Percentiles rank a stretch among this genome's conserved stretches.
phyloP scores from a whole-genome alignment of 2,888 invertebrate genomes.

The Ernsta delagoae region DNA sequence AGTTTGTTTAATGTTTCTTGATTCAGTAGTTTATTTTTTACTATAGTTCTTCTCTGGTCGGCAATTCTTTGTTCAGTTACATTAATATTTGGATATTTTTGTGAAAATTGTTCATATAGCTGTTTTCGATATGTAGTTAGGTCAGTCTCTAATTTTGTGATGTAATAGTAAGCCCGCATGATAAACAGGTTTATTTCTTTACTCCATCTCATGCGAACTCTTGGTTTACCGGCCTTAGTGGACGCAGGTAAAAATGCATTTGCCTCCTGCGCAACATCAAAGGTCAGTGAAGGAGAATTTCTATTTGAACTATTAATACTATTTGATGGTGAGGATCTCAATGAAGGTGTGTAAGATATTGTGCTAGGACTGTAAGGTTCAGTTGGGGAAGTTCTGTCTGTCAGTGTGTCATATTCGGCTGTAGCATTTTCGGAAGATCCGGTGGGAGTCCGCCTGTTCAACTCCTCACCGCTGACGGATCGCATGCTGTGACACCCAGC shows the following conservation, averaged over 20 bases:
- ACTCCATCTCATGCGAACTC: constrained; percentile 1
- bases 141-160: neutral
- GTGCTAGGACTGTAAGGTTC: neutral
- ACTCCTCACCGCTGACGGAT: constrained; percentile 5
- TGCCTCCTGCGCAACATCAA: neutral
- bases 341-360: neutral
- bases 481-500: too few species aligned
- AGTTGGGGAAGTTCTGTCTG: too few species aligned
- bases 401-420: neutral
- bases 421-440: neutral
- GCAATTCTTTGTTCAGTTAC: neutral
- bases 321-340: neutral
- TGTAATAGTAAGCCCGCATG: neutral
- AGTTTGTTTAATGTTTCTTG: neutral
- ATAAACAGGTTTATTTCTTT: neutral
- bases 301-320: neutral
- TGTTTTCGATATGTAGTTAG: neutral
- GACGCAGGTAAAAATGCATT: neutral
- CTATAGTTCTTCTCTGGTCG: neutral
- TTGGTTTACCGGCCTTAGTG: neutral
- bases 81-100: neutral
- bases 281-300: neutral
- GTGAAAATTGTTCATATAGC: neutral
- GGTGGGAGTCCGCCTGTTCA: constrained; percentile 3
- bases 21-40: neutral